These are phyloP conservation scores for Monopis laevigella DNA, from an alignment of 2,888 invertebrate species.

Conservation along the genomic window DNA sequence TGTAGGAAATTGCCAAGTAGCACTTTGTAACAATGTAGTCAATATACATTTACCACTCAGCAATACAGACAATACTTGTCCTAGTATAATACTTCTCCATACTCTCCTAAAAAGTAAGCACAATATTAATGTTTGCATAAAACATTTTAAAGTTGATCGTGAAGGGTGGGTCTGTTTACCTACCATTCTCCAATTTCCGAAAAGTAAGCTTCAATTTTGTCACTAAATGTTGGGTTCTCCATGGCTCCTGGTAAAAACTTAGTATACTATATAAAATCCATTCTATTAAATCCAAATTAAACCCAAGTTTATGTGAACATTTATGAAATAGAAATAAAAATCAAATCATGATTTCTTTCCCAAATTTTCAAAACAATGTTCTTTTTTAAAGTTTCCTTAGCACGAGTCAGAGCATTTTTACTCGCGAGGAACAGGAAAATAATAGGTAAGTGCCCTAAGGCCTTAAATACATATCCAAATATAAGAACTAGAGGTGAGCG, in stretches of 20 bases:
- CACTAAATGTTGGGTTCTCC: conserved; percentile 67
- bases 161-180: conserved; percentile 32
- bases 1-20: conserved; percentile 76
- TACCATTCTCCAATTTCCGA: conserved; percentile 77
- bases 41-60: conserved; percentile 81
- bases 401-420: too few relatives aligned
- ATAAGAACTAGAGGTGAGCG: too few relatives aligned
- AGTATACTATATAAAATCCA: background rate
- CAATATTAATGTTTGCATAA: conserved; percentile 12
- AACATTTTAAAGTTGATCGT: background rate
- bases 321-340: too few relatives aligned
- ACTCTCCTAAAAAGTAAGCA: conserved; percentile 68
- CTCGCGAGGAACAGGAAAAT: too few relatives aligned
- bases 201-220: conserved; percentile 73
- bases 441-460: too few relatives aligned
- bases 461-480: too few relatives aligned
- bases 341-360: too few relatives aligned
- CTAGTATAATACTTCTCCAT: conserved; percentile 77
- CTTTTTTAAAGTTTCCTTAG: too few relatives aligned
- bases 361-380: too few relatives aligned
- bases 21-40: conserved; percentile 75
- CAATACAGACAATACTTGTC: conserved; percentile 79
- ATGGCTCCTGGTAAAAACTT: conserved; percentile 23
- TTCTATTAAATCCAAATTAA: background rate
- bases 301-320: too few relatives aligned